Base-by-base conservation (phyloP, 2,113 vertebrate genomes). In the Channa argus region DNA sequence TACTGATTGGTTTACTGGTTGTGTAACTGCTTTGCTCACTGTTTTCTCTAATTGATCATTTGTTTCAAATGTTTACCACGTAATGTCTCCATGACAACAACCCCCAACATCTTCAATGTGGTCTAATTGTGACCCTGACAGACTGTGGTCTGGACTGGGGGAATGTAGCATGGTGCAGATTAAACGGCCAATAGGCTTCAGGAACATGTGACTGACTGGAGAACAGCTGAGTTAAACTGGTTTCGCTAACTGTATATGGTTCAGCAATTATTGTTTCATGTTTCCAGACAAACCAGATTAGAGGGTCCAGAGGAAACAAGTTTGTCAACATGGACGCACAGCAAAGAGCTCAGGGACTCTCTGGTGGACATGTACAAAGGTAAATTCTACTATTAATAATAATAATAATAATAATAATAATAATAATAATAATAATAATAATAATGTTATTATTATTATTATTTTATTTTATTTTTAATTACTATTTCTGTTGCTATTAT, bases 331-430 rank as follows among this genome's bases (percentile, higher is more conserved):
- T 80, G 87, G 84, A 84, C 72, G n/a, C 51, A 71, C 4, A 91
- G 77, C 69, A 80, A 80, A 61, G 77, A 92, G 70, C 92, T 95
- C n/a, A 0, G 2, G 77, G 89, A 88, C 37, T 88, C 86, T 0
- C 80, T 88, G 60, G 79, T 92, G 88, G 85, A 92, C 80, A 82
- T 91, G 74, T 92, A 87, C 87, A 78, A 53, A 94, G 91, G 90
- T 92, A 55, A 71, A 14, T 1, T 37, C 38, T 33, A 0, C 24
- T 51, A n/a, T 8, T 11, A 41, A 0, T 5, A 2, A 34, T 9
- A n/a, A 2, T 24, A 60, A n/a, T n/a, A n/a, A n/a, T n/a, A n/a
- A n/a, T n/a, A n/a, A n/a, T n/a, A n/a, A n/a, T n/a, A n/a, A n/a
- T n/a, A n/a, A n/a, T n/a, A n/a, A n/a, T n/a, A n/a, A n/a, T n/a